Evolutionary conservation across 2,797 vertebrate genomes (phyloP).

Genomic region (Sorex maritimensis): DNA sequence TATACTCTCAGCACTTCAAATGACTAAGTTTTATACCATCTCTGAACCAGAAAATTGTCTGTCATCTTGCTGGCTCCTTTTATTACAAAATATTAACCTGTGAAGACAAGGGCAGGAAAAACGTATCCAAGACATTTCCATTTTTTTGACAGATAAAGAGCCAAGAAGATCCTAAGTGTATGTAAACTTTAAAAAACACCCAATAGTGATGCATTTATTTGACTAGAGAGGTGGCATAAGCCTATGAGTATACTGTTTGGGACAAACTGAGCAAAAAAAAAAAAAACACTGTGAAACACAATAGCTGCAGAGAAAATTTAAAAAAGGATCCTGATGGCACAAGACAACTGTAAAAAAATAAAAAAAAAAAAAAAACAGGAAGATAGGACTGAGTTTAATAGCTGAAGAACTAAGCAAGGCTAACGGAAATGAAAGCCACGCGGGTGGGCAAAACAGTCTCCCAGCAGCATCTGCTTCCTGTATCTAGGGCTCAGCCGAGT

Average conservation of each 20-base stretch:
- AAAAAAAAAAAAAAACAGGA: not conserved
- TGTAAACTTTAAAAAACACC: slow-evolving; percentile 49
- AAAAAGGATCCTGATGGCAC: slow-evolving; percentile 18
- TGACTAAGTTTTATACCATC: slow-evolving; percentile 21
- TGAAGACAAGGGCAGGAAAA: slow-evolving; percentile 43
- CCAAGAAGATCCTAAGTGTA: slow-evolving; percentile 16
- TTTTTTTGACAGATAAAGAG: slow-evolving; percentile 18
- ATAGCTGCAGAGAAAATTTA: not conserved
- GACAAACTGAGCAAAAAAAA: slow-evolving; percentile 51
- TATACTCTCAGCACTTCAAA: not conserved
- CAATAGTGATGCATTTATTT: not conserved
- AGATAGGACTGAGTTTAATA: slow-evolving; percentile 47
- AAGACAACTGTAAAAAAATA: not conserved
- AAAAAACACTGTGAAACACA: not conserved
- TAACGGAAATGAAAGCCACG: slow-evolving; percentile 51
- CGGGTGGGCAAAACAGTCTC: slow-evolving; percentile 1
- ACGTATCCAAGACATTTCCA: slow-evolving; percentile 17
- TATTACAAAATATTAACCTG: slow-evolving; percentile 43
- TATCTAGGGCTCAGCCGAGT: not conserved
- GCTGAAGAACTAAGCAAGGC: slow-evolving; percentile 19
- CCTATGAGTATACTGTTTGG: slow-evolving; percentile 31
- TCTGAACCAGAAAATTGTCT: slow-evolving; percentile 26
- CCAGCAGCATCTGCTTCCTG: not conserved
- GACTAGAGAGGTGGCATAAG: slow-evolving; percentile 29
- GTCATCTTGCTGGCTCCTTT: slow-evolving; percentile 22